Percentiles rank a stretch among this genome's conserved stretches.
phyloP scores from a whole-genome alignment of 2,797 vertebrate genomes.

The Merluccius polli region DNA sequence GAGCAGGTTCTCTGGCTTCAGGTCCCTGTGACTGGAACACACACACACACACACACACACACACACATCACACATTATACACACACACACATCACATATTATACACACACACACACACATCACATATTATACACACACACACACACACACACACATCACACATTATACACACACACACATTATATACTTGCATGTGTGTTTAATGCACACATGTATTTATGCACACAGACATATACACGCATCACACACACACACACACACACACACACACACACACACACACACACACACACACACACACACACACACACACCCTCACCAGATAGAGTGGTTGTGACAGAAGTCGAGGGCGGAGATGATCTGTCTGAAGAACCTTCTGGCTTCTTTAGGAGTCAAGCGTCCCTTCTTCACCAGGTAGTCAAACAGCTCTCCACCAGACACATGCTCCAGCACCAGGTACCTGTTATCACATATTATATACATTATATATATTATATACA shows the following conservation, averaged over 20 bases:
- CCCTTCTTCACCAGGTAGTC: slow-evolving; percentile 93
- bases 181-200: background rate
- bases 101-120: background rate
- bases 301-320: slow-evolving; percentile 68
- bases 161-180: background rate
- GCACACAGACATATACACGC: background rate
- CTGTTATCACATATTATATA: background rate
- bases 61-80: background rate
- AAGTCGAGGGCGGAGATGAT: slow-evolving; percentile 93
- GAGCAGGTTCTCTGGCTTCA: slow-evolving; percentile 91
- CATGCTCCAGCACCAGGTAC: slow-evolving; percentile 85
- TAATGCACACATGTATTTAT: background rate
- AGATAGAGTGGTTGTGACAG: slow-evolving; percentile 93
- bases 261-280: slow-evolving; percentile 12
- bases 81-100: background rate
- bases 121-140: background rate
- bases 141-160: background rate
- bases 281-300: slow-evolving; percentile 3
- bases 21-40: slow-evolving; percentile 83
- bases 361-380: slow-evolving; percentile 92
- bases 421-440: slow-evolving; percentile 91
- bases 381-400: slow-evolving; percentile 88
- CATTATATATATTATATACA: background rate
- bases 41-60: slow-evolving; percentile 11
- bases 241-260: background rate